phyloP scores from a whole-genome alignment of 2,888 invertebrate genomes.

The Raillietiella orientalis region DNA sequence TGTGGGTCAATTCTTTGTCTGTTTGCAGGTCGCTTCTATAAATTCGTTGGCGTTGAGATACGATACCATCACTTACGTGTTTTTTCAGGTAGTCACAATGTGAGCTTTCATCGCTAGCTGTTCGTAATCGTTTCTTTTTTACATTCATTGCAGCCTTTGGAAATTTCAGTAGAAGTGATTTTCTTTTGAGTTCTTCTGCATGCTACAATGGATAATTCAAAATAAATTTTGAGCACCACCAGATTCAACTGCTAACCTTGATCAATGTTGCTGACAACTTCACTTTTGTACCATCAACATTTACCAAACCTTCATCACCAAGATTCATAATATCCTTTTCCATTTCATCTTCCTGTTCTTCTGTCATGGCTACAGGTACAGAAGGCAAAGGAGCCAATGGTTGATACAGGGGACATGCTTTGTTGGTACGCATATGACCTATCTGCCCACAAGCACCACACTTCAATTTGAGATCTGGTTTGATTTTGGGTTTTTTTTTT shows the following conservation, averaged over 20 bases:
- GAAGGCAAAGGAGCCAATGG: constrained; percentile 24
- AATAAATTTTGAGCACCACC: not conserved
- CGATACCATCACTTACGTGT: no score
- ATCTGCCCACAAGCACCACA: constrained; percentile 85
- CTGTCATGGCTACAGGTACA: constrained; percentile 33
- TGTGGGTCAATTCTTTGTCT: constrained; percentile 78
- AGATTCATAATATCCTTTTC: constrained; percentile 27
- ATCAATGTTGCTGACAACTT: constrained; percentile 57
- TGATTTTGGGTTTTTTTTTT: constrained; percentile 29
- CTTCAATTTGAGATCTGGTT: constrained; percentile 62
- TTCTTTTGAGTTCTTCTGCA: constrained; percentile 51
- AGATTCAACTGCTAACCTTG: constrained; percentile 22
- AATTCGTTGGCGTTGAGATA: no score
- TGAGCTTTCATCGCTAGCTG: no score
- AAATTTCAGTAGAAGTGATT: constrained; percentile 37
- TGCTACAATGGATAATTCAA: constrained; percentile 19
- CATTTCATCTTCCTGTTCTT: constrained; percentile 43
- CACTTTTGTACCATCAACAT: constrained; percentile 79
- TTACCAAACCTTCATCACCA: constrained; percentile 44
- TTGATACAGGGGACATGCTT: constrained; percentile 80
- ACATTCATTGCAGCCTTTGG: constrained; percentile 30
- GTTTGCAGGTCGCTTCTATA: constrained; percentile 54
- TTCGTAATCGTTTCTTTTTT: no score
- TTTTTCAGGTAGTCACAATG: constrained; percentile 69
- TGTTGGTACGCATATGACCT: constrained; percentile 62